Conservation (phyloP, 2,888 invertebrate species). For the Polietes domitor region DNA sequence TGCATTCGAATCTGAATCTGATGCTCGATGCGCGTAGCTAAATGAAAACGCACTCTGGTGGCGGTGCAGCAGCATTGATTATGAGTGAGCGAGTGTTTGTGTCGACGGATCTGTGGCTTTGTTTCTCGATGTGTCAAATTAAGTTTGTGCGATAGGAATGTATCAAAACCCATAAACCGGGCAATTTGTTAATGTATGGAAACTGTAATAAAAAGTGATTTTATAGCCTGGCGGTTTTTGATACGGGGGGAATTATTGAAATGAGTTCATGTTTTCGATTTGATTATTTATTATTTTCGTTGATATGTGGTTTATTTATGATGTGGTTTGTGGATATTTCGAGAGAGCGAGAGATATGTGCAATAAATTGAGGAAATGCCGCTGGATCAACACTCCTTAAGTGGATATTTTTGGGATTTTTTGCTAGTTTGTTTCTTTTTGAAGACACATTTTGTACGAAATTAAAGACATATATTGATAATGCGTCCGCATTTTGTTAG, state of each 20-base stretch:
- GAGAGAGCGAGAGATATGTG: no score
- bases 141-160: constrained; percentile 22
- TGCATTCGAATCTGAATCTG: background rate
- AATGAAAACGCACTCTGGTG: constrained; percentile 6
- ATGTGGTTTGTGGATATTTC: no score
- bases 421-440: no score
- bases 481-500: no score
- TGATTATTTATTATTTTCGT: background rate
- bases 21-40: background rate
- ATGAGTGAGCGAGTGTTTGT: background rate
- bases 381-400: no score
- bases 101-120: background rate
- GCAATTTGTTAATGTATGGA: constrained; percentile 35
- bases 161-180: constrained; percentile 39
- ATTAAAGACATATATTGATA: no score
- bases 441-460: no score
- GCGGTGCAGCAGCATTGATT: background rate
- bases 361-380: no score
- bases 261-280: constrained; percentile 32
- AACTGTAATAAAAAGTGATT: constrained; percentile 36
- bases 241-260: constrained; percentile 18
- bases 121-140: background rate
- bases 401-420: no score
- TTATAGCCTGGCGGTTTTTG: background rate
- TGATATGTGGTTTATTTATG: background rate